Evolutionary conservation across 2,888 invertebrate genomes (phyloP), one percentile per base, ranked within the genome.

Genomic region (Pseudanteris insignis): DNA sequence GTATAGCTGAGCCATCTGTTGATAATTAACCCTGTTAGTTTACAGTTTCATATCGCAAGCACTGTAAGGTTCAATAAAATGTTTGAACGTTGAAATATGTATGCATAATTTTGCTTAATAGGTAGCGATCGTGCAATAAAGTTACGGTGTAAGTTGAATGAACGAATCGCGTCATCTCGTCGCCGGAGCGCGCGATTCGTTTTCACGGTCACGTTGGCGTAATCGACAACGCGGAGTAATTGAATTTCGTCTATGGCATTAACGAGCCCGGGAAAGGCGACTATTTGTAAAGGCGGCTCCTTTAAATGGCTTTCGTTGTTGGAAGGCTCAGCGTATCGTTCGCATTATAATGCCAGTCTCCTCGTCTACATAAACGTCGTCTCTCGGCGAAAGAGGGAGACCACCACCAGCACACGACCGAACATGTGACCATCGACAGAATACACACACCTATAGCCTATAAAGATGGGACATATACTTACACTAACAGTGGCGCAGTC

Each of bases 211-310:
- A 62, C 60, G 63, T 64, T 46, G 55, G 36, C 41, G 46, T 47
- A 57, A 63, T 51, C 47, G 59, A 54, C 32, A 46, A 59, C 54
- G 50, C 50, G 34, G 61, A 47, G 51, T 54, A 64, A 66, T 65
- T 67, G 62, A 65, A 67, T 67, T 61, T 66, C 30, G 40, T 65
- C 65, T 59, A 65, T 63, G 47, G 59, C 57, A 57, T 58, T 48
- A 48, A 53, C 48, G 59, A 50, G 54, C 41, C 41, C 57, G 50
- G 57, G 53, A 58, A 37, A 53, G 44, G 61, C 53, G 62, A 63
- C 63, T 66, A 64, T 64, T 66, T 64, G 63, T 61, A 62, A 54
- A 63, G 59, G 57, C 59, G 51, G 62, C 53, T 40, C 40, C 62
- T 62, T 57, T 65, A 64, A 65, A 65, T 58, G 65, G 62, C 32